Base-by-base conservation (phyloP, 2,113 vertebrate genomes). In the Oreocharis arfaki region DNA sequence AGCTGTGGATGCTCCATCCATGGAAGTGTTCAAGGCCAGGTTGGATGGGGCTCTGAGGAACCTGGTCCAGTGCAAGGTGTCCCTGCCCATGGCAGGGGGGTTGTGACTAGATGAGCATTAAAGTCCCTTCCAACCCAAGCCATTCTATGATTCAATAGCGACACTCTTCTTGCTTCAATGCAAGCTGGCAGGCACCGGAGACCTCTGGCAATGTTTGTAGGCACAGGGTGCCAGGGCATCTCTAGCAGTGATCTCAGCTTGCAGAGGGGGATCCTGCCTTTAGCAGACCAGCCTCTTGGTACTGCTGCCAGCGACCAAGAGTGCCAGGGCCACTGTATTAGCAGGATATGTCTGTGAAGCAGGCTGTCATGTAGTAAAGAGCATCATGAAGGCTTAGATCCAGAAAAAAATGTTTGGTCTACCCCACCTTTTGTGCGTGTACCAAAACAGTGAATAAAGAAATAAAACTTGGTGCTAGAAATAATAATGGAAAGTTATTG, bases 161-260 rank as follows among this genome's bases (percentile, higher is more conserved):
- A 8, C 3, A 1, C 14, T 23, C 2, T 0, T 18, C 60, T 87
- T 70, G 27, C 33, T 85, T 55, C 2, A 1, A 1, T 7, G 32
- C 20, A n/a, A 69, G 20, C 19, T n/a, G 49, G 6, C 67, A 80
- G 33, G 53, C 35, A 20, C 26, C 0, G 0, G 17, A 37, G 42
- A 33, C 19, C 11, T 32, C 55, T 37, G n/a, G 30, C 8, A 39
- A 19, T 3, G 30, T 59, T 49, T 23, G 17, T 6, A 50, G 55
- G 60, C 15, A 20, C 4, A 4, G 22, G 8, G 17, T 42, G 6
- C 33, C 27, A 14, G 39, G 10, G 8, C 9, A 1, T 17, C 28
- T n/a, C 61, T 16, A 16, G 18, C 35, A 64, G 18, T 13, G 26
- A 47, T 27, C 15, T 41, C 46, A 37, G n/a, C 30, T 74, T 33